Evolutionary conservation across 2,113 vertebrate genomes (phyloP).

Genomic region (Siphamia tubifer): DNA sequence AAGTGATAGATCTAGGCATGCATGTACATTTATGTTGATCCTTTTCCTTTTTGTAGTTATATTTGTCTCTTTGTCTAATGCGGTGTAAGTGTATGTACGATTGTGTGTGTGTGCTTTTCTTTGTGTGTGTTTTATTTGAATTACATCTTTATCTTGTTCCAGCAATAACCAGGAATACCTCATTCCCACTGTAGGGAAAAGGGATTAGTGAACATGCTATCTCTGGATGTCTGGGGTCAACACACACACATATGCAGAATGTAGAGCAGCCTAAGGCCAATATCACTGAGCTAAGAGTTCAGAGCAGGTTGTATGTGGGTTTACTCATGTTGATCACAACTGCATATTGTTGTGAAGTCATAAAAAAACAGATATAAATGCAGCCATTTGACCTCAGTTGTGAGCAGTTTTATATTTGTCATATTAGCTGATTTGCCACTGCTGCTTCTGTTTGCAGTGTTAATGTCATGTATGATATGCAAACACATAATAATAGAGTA

Average conservation of each 20-base stretch:
- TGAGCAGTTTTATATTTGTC: background rate
- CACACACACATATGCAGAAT: background rate
- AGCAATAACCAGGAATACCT: slow-evolving; percentile 44
- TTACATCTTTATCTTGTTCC: slow-evolving; percentile 41
- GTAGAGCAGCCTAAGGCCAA: background rate
- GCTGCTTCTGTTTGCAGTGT: background rate
- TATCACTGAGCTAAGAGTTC: slow-evolving; percentile 4
- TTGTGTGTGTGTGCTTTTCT: background rate
- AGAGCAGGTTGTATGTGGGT: slow-evolving; percentile 5
- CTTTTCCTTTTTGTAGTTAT: no score
- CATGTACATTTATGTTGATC: background rate
- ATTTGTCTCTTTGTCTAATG: no score
- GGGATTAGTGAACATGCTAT: slow-evolving; percentile 43
- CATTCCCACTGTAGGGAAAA: slow-evolving; percentile 41
- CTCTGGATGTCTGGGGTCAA: slow-evolving; percentile 40
- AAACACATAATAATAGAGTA: slow-evolving; percentile 29
- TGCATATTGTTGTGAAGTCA: slow-evolving; percentile 5
- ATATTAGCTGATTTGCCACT: slow-evolving; percentile 26
- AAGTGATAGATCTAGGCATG: no score
- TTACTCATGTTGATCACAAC: slow-evolving; percentile 22
- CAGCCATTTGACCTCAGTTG: slow-evolving; percentile 34
- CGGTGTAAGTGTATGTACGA: background rate
- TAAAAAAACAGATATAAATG: background rate
- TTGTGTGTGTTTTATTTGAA: background rate
- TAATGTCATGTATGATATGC: slow-evolving; percentile 1